Percentiles rank a stretch among this genome's conserved stretches.
phyloP scores from a whole-genome alignment of 2,797 vertebrate genomes.

The Cyclura pinguis region DNA sequence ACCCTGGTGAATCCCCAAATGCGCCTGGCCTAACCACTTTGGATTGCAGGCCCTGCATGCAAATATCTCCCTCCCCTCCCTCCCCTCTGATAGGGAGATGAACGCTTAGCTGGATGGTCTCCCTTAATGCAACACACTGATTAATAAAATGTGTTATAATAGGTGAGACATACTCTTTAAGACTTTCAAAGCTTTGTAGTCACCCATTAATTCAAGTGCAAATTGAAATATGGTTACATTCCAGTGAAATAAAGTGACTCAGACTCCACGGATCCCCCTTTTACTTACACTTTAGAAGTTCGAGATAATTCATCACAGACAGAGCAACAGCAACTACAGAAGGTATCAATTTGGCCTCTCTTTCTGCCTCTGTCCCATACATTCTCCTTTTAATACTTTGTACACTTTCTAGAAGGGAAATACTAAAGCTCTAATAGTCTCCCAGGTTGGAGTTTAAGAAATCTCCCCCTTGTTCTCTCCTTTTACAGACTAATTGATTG shows the following conservation, averaged over 20 bases:
- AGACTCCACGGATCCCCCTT: constrained; percentile 69
- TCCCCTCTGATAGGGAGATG: constrained; percentile 40
- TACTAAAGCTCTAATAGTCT: constrained; percentile 34
- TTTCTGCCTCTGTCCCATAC: background rate
- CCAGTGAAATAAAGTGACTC: constrained; percentile 64
- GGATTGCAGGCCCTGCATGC: background rate
- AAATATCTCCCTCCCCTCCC: constrained; percentile 22
- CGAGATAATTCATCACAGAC: constrained; percentile 63
- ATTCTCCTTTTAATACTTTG: constrained; percentile 33
- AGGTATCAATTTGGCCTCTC: constrained; percentile 39
- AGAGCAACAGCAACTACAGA: constrained; percentile 65
- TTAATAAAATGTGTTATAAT: constrained; percentile 71
- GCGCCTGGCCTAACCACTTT: constrained; percentile 12
- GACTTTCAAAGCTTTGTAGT: constrained; percentile 66
- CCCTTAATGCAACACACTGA: constrained; percentile 62
- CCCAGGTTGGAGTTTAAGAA: constrained; percentile 54
- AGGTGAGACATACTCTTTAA: constrained; percentile 66
- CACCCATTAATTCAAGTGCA: constrained; percentile 63
- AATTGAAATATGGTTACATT: constrained; percentile 70
- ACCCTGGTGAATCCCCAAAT: constrained; percentile 8
- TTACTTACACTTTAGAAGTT: constrained; percentile 59
- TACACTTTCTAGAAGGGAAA: constrained; percentile 56
- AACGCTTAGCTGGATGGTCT: constrained; percentile 48
- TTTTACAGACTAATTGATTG: constrained; percentile 63
- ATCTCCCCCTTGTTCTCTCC: constrained; percentile 50